phyloP scores from a whole-genome alignment of 1,140 invertebrate genomes.

The Ctenoplectra terminalis region DNA sequence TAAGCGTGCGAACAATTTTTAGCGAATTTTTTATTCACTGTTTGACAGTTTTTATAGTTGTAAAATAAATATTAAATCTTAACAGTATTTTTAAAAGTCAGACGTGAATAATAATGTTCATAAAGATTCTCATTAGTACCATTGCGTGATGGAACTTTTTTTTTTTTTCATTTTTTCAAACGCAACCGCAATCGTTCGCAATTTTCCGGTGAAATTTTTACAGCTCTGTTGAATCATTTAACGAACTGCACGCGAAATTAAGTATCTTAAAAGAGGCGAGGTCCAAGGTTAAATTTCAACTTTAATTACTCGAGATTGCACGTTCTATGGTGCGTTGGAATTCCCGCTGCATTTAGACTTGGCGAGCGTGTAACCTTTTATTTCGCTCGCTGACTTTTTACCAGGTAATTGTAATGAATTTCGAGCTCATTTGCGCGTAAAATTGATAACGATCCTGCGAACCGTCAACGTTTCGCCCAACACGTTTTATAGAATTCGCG shows the following conservation, averaged over 20 bases:
- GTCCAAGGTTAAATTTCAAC: slow-evolving; percentile 43
- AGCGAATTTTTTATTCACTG: no score
- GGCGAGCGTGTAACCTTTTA: background rate
- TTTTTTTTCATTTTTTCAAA: background rate
- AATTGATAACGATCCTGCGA: slow-evolving; percentile 30
- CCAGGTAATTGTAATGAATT: slow-evolving; percentile 44
- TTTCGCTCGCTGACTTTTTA: slow-evolving; percentile 11
- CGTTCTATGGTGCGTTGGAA: slow-evolving; percentile 24
- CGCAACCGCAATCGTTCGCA: background rate
- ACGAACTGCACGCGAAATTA: slow-evolving; percentile 22
- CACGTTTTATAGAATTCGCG: background rate
- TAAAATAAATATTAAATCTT: no score
- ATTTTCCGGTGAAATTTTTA: background rate
- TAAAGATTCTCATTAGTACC: background rate
- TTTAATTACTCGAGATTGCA: slow-evolving; percentile 47
- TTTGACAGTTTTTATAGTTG: no score
- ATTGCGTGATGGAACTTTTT: background rate
- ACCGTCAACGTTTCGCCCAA: background rate
- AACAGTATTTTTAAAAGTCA: background rate
- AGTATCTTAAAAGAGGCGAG: slow-evolving; percentile 14
- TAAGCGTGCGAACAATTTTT: no score
- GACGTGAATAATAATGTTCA: background rate
- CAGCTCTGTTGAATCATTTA: slow-evolving; percentile 1
- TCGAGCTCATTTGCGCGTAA: slow-evolving; percentile 50
- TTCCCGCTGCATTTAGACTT: slow-evolving; percentile 3